Evolutionary conservation across 2,888 invertebrate genomes (phyloP), one percentile per base, ranked within the genome.

Genomic region (Melangyna quadrimaculata): DNA sequence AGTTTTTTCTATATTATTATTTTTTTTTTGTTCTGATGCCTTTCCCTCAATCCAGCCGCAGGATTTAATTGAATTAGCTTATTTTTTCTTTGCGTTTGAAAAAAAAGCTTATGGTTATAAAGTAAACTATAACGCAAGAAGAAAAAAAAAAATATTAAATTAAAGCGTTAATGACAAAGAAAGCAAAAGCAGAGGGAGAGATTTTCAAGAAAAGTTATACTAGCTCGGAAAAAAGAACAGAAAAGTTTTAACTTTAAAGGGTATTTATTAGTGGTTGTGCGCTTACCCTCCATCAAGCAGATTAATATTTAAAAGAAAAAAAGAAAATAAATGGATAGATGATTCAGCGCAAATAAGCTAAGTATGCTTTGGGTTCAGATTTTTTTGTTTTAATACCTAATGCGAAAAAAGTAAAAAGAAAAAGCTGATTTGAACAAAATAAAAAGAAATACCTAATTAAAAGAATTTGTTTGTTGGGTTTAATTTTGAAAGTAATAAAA

Each of bases 61-160:
- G 59, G 45, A 74, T 72, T 75, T 79, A 75, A 79, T 75, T 84
- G 57, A 79, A 84, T 84, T 79, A 84, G 59, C 40, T 67, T 65
- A 14, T 35, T 55, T 45, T 61, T 45, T 61, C 22, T 37, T 48
- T 24, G 7, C 12, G 10, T 55, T 59, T 55, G 40, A 53, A 67
- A 57, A 32, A 48, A 57, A 32, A 48, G 61, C 45, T 63, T 73
- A 61, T 78, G 59, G 59, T 72, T 65, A 67, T 77, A 71, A 57
- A 77, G 32, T 22, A 59, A 81, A 77, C 65, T 81, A 75, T 75
- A 61, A 45, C 7, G 19, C 59, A 43, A 24, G n/a, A n/a, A n/a
- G n/a, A n/a, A 24, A 48, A 57, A 53, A 59, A 70, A 69, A 29
- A 35, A 37, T 59, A 53, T 22, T 40, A 45, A 65, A 70, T 48